phyloP scores from a whole-genome alignment of 2,888 invertebrate species.

The Ctena decussata region DNA sequence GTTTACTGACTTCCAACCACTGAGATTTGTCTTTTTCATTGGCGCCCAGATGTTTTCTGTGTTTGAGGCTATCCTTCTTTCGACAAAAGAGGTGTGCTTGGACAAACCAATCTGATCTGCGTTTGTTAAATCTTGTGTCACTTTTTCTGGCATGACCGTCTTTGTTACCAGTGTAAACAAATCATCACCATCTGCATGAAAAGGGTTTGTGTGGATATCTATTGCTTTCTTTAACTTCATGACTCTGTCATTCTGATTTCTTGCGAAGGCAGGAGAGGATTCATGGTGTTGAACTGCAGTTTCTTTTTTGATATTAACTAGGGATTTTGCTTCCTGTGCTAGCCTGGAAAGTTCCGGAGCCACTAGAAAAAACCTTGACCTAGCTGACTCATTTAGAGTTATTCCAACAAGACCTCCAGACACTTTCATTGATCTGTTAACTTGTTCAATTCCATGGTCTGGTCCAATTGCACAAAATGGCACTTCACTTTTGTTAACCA shows the following conservation, averaged over 20 bases:
- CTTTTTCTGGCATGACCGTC: neutral
- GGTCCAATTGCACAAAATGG: conserved; percentile 31
- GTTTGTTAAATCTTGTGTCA: neutral
- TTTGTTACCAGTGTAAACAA: neutral
- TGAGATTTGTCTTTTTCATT: neutral
- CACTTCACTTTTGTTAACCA: conserved; percentile 10
- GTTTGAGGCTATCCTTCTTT: neutral
- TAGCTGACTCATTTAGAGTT: conserved; percentile 17
- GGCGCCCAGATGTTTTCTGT: neutral
- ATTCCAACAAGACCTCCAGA: conserved; percentile 21
- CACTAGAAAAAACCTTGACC: conserved; percentile 2
- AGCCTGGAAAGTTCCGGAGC: neutral
- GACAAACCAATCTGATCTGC: neutral
- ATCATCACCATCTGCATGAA: neutral
- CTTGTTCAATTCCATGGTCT: conserved; percentile 25
- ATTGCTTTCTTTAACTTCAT: neutral
- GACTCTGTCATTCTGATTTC: neutral
- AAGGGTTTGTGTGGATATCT: neutral
- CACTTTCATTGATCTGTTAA: conserved; percentile 26
- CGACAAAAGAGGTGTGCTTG: neutral
- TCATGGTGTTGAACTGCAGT: neutral
- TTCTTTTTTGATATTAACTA: neutral
- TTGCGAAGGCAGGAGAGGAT: too few relatives aligned
- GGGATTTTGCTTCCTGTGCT: neutral
- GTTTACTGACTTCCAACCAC: neutral